phyloP scores from a whole-genome alignment of 2,888 invertebrate genomes.

The Amphipyra tragopoginis region DNA sequence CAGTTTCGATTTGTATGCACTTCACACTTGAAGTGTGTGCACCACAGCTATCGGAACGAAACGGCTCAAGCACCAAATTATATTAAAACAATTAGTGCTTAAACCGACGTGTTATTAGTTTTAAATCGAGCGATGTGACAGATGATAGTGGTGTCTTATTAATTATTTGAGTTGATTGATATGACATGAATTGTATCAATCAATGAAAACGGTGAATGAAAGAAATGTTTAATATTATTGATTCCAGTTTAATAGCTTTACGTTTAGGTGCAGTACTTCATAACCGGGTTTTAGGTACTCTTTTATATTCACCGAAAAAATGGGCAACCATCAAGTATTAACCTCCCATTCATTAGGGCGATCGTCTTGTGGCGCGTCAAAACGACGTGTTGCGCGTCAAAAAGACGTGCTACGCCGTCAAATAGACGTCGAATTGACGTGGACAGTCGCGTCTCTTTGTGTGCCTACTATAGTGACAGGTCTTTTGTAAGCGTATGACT shows the following conservation, averaged over 20 bases:
- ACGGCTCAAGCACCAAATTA: slow-evolving; percentile 61
- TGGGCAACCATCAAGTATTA: too few relatives aligned
- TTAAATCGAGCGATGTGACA: slow-evolving; percentile 38
- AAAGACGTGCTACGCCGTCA: slow-evolving; percentile 17
- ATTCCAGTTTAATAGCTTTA: too few relatives aligned
- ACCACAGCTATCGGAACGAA: slow-evolving; percentile 34
- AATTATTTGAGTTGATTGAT: slow-evolving; percentile 8
- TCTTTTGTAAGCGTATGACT: slow-evolving; percentile 54
- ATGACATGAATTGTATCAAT: slow-evolving; percentile 26
- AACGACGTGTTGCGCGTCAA: slow-evolving; percentile 20
- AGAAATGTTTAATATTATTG: slow-evolving; percentile 5
- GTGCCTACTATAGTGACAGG: slow-evolving; percentile 50
- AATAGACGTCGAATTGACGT: slow-evolving; percentile 44
- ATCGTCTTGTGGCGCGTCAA: slow-evolving; percentile 15
- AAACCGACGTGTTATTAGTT: slow-evolving; percentile 56
- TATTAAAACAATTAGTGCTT: slow-evolving; percentile 63
- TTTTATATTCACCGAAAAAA: not conserved
- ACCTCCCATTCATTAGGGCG: slow-evolving; percentile 16
- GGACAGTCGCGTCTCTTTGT: slow-evolving; percentile 54
- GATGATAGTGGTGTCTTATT: slow-evolving; percentile 1
- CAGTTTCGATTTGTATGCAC: slow-evolving; percentile 65
- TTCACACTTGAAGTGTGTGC: slow-evolving; percentile 49
- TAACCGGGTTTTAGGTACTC: not conserved
- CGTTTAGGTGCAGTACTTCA: too few relatives aligned
- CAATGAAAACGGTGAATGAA: slow-evolving; percentile 8